Evolutionary conservation across 2,113 vertebrate genomes (phyloP), one percentile per base, ranked within the genome.

Genomic region (Morone saxatilis): DNA sequence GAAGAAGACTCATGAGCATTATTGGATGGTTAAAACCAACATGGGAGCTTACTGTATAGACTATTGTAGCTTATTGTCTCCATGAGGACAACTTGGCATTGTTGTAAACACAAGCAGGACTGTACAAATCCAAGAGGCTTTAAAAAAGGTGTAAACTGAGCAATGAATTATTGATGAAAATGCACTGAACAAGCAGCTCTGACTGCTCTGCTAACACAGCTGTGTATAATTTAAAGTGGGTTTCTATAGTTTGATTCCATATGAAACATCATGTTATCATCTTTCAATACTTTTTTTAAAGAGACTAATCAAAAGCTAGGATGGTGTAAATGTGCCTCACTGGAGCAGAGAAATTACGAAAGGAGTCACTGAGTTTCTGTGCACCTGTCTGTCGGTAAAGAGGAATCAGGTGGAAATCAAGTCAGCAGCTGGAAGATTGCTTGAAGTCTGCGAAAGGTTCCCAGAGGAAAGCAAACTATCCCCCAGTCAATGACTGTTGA

Each of bases 241-340:
- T 72, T 84, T 81, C 71, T 74, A 78, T 81, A 70, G 73, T 87
- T 92, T 83, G 40, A 80, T 77, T 86, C 60, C 71, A 72, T 59
- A 60, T 20, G 38, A 87, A 74, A 73, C 79, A 13, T 87, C 71
- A 41, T 66, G 57, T 59, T 81, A 16, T 83, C 72, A 81, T 59
- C 41, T 86, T 76, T 82, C 57, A 57, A 9, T 50, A 31, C 6
- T 31, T 60, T 62, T 86, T 71, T 71, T 36, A 77, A 45, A 66
- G 61, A 80, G 59, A 82, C 74, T 77, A 47, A 76, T 85, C 17
- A 71, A 74, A 86, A 73, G 73, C 63, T 53, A 38, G 36, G 76
- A 67, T 86, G 81, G 76, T 86, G 83, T 86, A 66, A 76, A 90
- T 84, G 86, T 91, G 86, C 87, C 84, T 90, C 86, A 82, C 72